These are phyloP conservation scores for Urophycis tenuis DNA, from an alignment of 2,797 vertebrate species.

Conservation along the genomic window DNA sequence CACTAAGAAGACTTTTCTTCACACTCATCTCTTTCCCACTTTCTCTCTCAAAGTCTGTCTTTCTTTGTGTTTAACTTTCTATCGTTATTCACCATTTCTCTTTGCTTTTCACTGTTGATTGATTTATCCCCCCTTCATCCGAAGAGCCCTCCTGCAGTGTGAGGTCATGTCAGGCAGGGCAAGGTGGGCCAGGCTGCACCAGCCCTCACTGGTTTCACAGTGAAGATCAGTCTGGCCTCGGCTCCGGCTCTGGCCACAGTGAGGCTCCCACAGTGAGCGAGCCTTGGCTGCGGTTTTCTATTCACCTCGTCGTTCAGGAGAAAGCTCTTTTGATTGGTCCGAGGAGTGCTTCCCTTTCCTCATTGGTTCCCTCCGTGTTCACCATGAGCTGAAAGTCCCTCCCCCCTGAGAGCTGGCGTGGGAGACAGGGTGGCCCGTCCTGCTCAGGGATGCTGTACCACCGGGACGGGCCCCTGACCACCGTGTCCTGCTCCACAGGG, in stretches of 20 bases:
- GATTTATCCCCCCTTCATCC: neutral
- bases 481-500: constrained; percentile 68
- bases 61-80: neutral
- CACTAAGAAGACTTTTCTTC: neutral
- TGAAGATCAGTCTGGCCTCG: too few species aligned
- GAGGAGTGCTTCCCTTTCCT: neutral
- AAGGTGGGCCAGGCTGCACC: too few species aligned
- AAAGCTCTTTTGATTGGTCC: too few species aligned
- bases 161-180: too few species aligned
- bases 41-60: neutral
- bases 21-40: neutral
- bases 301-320: too few species aligned
- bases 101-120: neutral
- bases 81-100: neutral
- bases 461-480: neutral
- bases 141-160: too few species aligned
- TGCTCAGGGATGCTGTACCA: neutral
- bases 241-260: neutral
- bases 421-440: too few species aligned
- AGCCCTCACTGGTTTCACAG: too few species aligned
- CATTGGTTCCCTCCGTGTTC: neutral
- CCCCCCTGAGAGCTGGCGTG: too few species aligned
- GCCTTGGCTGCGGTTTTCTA: neutral
- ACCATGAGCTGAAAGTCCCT: neutral
- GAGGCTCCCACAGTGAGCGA: neutral